Percentiles rank a stretch among this genome's conserved stretches.
Conservation (phyloP, 2,113 vertebrate species). For the Orthonyx spaldingii region DNA sequence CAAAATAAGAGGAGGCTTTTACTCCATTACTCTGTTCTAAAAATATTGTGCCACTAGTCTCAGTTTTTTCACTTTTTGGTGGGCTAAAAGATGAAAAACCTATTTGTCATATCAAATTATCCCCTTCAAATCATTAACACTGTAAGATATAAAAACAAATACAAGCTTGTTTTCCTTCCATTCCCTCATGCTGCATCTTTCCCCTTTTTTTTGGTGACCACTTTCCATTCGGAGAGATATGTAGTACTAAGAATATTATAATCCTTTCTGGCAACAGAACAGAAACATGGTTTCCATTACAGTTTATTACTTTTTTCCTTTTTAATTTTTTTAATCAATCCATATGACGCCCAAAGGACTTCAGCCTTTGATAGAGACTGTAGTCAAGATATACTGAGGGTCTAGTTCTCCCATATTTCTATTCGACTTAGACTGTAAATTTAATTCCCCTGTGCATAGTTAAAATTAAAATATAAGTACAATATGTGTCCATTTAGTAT, state of each 20-base stretch:
- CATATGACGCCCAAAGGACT: neutral
- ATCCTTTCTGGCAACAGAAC: slow-evolving; percentile 29
- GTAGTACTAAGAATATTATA: slow-evolving; percentile 9
- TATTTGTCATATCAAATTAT: neutral
- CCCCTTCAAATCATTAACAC: neutral
- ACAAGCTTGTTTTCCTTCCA: neutral
- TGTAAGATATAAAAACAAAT: neutral
- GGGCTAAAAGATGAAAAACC: neutral
- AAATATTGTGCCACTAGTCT: neutral
- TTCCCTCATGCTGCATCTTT: neutral
- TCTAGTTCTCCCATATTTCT: neutral
- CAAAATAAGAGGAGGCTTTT: neutral
- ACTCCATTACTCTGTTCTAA: neutral
- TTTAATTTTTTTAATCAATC: slow-evolving; percentile 18
- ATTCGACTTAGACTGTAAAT: neutral
- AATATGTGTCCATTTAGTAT: neutral
- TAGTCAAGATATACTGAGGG: neutral
- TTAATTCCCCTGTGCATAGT: neutral
- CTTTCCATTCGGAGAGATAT: slow-evolving; percentile 17
- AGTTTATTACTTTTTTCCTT: slow-evolving; percentile 40
- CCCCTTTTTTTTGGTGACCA: neutral
- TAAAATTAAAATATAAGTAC: slow-evolving; percentile 21
- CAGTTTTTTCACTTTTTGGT: neutral
- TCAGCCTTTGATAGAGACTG: neutral
- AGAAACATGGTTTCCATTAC: slow-evolving; percentile 49